phyloP scores from a whole-genome alignment of 2,888 invertebrate genomes.

The Isotomurus palustris region DNA sequence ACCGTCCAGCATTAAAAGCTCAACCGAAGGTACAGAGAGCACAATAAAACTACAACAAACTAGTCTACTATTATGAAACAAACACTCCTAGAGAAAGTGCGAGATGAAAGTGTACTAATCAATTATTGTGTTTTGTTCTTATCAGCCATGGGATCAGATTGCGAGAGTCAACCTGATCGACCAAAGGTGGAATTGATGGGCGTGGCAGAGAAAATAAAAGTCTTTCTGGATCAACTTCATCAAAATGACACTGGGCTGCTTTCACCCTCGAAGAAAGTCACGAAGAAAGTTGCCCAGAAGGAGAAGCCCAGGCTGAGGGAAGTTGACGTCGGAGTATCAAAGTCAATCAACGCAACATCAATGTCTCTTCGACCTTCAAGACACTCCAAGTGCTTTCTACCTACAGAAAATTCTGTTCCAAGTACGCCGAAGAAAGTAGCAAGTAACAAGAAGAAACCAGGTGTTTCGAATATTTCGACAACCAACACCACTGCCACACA shows the following conservation, averaged over 20 bases:
- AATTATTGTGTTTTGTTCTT: neutral
- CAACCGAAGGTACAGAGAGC: conserved; percentile 42
- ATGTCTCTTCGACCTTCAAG: conserved; percentile 6
- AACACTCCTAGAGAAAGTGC: no score
- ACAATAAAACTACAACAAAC: no score
- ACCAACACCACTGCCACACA: neutral
- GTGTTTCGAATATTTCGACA: neutral
- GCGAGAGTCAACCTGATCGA: conserved; percentile 13
- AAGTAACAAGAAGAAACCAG: conserved; percentile 9
- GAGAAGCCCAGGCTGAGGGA: no score
- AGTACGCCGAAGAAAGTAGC: conserved; percentile 4
- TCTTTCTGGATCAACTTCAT: conserved; percentile 27
- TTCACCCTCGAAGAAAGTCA: no score
- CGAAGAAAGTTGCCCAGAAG: no score
- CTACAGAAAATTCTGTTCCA: conserved; percentile 3
- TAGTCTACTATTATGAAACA: no score
- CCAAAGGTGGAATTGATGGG: conserved; percentile 25
- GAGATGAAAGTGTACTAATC: no score
- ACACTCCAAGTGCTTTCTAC: conserved; percentile 37
- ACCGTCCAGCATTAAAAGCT: conserved; percentile 38
- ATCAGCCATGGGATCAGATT: conserved; percentile 30
- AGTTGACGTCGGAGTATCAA: neutral
- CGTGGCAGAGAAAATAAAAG: conserved; percentile 35
- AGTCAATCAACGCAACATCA: no score
- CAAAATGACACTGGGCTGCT: neutral